Evolutionary conservation across 2,113 vertebrate genomes (phyloP).

Genomic region (Ceyx margarethae): DNA sequence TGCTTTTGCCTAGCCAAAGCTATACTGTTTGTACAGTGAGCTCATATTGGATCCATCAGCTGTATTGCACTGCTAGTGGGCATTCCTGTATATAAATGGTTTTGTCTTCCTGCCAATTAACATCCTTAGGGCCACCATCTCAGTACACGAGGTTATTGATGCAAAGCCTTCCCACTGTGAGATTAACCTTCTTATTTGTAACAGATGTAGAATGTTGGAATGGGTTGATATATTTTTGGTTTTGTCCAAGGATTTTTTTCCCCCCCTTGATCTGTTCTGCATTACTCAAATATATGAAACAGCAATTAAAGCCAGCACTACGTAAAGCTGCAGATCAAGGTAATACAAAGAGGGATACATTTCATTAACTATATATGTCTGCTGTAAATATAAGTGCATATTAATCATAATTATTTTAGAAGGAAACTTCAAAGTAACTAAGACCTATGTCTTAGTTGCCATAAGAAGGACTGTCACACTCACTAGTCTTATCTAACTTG

Average conservation of each 20-base stretch:
- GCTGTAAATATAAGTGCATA: background rate
- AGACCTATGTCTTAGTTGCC: background rate
- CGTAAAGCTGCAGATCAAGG: background rate
- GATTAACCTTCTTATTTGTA: background rate
- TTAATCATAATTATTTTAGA: background rate
- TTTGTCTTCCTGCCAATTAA: constrained; percentile 28
- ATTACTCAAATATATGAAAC: background rate
- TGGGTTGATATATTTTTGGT: background rate
- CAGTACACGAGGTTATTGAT: background rate
- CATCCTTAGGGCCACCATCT: background rate
- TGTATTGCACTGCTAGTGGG: background rate
- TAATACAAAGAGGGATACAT: background rate
- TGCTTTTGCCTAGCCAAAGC: background rate
- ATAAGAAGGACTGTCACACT: background rate
- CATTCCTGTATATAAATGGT: constrained; percentile 9
- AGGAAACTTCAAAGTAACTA: background rate
- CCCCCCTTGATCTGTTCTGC: background rate
- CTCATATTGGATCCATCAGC: background rate
- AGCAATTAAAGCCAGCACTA: background rate
- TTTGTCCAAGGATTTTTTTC: background rate
- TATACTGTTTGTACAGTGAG: background rate
- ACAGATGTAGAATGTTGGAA: background rate
- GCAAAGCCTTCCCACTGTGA: background rate
- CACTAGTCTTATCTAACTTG: background rate
- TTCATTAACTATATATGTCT: background rate